A percentile compares a stretch with the other conserved stretches of the same genome.
Evolutionary conservation across 2,888 invertebrate genomes (phyloP).

Genomic region (Synergus gifuensis): DNA sequence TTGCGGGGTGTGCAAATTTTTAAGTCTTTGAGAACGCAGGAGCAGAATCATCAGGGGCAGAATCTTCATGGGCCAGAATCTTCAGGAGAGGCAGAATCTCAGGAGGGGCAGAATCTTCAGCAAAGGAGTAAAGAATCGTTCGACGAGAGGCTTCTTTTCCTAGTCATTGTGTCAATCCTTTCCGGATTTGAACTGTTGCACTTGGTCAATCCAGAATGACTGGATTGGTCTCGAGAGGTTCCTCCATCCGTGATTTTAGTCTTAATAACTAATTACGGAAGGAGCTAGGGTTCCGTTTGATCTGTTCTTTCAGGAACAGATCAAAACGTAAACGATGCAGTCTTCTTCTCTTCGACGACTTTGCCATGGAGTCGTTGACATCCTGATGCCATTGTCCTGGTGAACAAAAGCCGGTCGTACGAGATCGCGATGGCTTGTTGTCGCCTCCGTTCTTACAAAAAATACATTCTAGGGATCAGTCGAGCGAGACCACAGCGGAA

Average conservation of each 20-base stretch:
- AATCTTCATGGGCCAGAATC: not conserved
- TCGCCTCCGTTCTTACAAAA: constrained; percentile 56
- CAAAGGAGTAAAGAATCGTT: constrained; percentile 9
- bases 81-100: not conserved
- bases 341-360: constrained; percentile 53
- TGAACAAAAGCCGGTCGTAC: constrained; percentile 12
- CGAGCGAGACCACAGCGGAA: constrained; percentile 61
- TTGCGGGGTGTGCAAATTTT: not conserved
- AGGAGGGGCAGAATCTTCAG: not conserved
- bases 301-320: constrained; percentile 34
- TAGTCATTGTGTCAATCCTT: not conserved
- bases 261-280: constrained; percentile 1
- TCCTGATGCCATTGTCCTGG: constrained; percentile 8
- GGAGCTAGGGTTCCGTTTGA: constrained; percentile 14
- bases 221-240: not conserved
- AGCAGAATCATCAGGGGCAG: not conserved
- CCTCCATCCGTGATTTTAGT: not conserved
- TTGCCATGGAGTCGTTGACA: constrained; percentile 25
- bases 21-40: not conserved
- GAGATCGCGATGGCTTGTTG: constrained; percentile 38
- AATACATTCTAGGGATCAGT: constrained; percentile 77
- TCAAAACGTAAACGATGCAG: constrained; percentile 50
- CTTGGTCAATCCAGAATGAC: constrained; percentile 19
- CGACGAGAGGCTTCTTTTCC: constrained; percentile 19
- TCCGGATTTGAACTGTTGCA: constrained; percentile 21